Conservation (phyloP, 2,888 invertebrate species). For the Megaustenia siamemsis region DNA sequence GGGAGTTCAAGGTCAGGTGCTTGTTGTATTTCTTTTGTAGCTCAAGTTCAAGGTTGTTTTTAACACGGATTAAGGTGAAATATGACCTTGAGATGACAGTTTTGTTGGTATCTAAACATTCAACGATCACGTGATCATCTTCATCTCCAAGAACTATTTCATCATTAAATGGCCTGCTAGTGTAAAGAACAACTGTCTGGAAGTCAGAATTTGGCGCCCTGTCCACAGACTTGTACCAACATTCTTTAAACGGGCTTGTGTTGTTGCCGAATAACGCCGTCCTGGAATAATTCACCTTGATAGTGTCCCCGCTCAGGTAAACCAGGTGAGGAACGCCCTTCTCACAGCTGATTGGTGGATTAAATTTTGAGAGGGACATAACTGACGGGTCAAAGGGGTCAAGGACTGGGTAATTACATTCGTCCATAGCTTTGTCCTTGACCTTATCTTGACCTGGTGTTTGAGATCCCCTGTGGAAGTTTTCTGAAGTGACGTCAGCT, state of each 20-base stretch:
- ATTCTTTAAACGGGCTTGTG: slow-evolving; percentile 3
- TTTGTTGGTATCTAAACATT: slow-evolving; percentile 20
- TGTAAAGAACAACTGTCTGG: background rate
- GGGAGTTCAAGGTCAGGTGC: background rate
- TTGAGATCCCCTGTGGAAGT: too few relatives aligned
- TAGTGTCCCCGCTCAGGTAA: background rate
- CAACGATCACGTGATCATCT: slow-evolving; percentile 31
- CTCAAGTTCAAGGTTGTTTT: background rate
- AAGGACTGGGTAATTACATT: slow-evolving; percentile 26
- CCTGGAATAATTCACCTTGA: slow-evolving; percentile 20
- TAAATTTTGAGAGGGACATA: background rate
- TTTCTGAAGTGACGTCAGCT: too few relatives aligned
- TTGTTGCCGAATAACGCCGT: background rate
- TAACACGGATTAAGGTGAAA: slow-evolving; percentile 20
- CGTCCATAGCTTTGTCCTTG: too few relatives aligned
- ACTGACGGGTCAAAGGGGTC: slow-evolving; percentile 39
- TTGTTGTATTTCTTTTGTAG: background rate
- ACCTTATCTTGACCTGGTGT: too few relatives aligned
- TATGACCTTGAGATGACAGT: slow-evolving; percentile 20
- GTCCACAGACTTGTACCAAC: background rate
- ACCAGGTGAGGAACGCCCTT: slow-evolving; percentile 20
- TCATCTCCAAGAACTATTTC: background rate
- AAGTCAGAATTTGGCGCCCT: slow-evolving; percentile 4
- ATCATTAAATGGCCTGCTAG: slow-evolving; percentile 16
- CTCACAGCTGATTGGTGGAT: slow-evolving; percentile 12